A percentile compares a stretch with the other conserved stretches of the same genome.
These are phyloP conservation scores for Tragulus kanchil DNA, from an alignment of 2,113 vertebrate genomes.

Conservation along the genomic window DNA sequence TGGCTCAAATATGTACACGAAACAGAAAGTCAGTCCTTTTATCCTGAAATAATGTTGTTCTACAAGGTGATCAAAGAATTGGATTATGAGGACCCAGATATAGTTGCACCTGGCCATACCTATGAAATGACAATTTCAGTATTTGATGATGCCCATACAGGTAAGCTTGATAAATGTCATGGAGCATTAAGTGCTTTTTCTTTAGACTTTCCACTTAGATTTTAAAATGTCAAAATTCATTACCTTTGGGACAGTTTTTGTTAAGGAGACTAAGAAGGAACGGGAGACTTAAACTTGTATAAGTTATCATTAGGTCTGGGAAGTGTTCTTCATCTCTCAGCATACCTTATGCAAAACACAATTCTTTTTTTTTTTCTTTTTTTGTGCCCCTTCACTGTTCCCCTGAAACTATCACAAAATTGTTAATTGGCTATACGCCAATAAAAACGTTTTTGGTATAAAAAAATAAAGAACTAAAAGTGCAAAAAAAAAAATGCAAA, in stretches of 20 bases:
- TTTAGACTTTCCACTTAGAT: neutral
- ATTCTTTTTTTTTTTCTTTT: neutral
- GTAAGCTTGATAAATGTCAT: conserved; percentile 62
- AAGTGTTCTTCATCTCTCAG: neutral
- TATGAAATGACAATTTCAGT: conserved; percentile 66
- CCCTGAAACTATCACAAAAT: no score
- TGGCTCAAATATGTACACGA: neutral
- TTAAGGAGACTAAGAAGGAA: neutral
- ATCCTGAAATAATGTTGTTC: conserved; percentile 29
- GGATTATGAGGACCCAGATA: conserved; percentile 72
- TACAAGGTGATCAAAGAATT: conserved; percentile 67
- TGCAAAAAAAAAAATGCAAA: no score
- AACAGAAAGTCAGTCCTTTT: neutral
- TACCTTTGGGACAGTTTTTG: neutral
- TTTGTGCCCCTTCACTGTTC: no score
- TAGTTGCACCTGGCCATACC: conserved; percentile 61
- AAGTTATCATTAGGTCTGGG: neutral
- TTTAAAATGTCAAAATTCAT: neutral
- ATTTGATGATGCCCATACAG: conserved; percentile 73
- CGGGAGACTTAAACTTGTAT: neutral
- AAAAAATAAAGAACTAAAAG: no score
- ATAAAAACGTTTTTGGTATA: no score
- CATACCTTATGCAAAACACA: neutral
- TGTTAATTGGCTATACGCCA: no score
- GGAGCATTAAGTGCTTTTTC: neutral